Evolutionary conservation across 2,888 invertebrate species (phyloP), one percentile per base, ranked within the genome.

Genomic region (Bursaphelenchus okinawaensis): DNA sequence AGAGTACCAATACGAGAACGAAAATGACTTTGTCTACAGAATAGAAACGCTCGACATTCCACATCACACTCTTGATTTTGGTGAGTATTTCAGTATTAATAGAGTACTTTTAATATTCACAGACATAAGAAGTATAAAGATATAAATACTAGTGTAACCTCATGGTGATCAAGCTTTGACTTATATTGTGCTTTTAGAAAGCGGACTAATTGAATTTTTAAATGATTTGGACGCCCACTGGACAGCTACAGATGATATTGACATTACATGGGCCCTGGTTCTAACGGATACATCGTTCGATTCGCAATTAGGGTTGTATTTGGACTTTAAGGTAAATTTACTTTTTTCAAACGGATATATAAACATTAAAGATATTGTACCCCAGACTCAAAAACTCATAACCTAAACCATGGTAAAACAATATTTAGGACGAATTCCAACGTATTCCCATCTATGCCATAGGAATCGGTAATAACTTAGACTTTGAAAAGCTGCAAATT

Each of bases 401-500:
- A n/a, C n/a, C n/a, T n/a, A n/a, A n/a, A n/a, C 40, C 40, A 19
- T 54, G n/a, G 54, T 24, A 23, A 26, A n/a, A 26, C 27, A 54
- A 54, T n/a, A 26, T 6, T 54, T 24, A 57, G 57, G 29, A 57
- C 12, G 24, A 55, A 24, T 27, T 51, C 22, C 31, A 29, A 26
- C 59, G 60, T 52, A 50, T 67, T 12, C 55, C 52, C 7, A 50
- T 59, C 19, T 61, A 40, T 20, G 29, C 62, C 7, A 63, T 67
- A 19, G 67, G 67, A 52, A 57, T 69, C 23, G 70, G 69, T 9
- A 28, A 31, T 7, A 31, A 69, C 20, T 27, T 67, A 4, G 61
- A 22, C 67, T 68, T 12, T 19, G 24, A 23, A 68, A 67, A 29
- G 67, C 67, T 26, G 65, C 54, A 26, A 27, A 57, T 57, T 29